These are phyloP conservation scores for Ypsolopha sequella DNA, from an alignment of 2,888 invertebrate genomes.

Conservation along the genomic window DNA sequence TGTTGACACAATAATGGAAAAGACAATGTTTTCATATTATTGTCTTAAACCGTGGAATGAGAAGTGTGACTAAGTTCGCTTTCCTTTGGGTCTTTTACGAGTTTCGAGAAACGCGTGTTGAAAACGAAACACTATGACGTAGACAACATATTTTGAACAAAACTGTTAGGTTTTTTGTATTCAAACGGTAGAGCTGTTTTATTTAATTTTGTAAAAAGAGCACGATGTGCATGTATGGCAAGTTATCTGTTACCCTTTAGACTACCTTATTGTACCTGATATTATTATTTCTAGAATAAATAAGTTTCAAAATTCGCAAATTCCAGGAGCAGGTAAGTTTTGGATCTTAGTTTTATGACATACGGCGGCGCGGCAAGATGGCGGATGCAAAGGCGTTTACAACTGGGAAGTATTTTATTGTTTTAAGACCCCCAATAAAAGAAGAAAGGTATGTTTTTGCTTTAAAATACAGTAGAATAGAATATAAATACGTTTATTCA, in stretches of 20 bases:
- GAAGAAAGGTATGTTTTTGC: constrained; percentile 27
- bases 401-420: constrained; percentile 45
- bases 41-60: constrained; percentile 27
- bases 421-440: constrained; percentile 44
- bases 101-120: neutral
- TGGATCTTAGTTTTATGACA: constrained; percentile 20
- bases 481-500: too few relatives aligned
- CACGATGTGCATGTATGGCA: too few relatives aligned
- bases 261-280: too few relatives aligned
- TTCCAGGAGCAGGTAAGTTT: constrained; percentile 31
- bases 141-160: neutral
- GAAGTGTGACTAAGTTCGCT: constrained; percentile 26
- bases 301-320: constrained; percentile 25
- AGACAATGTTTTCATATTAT: constrained; percentile 40
- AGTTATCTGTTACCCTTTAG: too few relatives aligned
- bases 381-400: constrained; percentile 4
- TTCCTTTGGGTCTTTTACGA: constrained; percentile 7
- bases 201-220: too few relatives aligned
- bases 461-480: too few relatives aligned
- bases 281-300: too few relatives aligned
- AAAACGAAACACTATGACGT: neutral
- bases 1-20: constrained; percentile 49
- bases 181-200: neutral
- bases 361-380: constrained; percentile 12
- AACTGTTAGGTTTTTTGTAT: neutral